phyloP scores from a whole-genome alignment of 2,113 vertebrate genomes.

The Serilophus lunatus region DNA sequence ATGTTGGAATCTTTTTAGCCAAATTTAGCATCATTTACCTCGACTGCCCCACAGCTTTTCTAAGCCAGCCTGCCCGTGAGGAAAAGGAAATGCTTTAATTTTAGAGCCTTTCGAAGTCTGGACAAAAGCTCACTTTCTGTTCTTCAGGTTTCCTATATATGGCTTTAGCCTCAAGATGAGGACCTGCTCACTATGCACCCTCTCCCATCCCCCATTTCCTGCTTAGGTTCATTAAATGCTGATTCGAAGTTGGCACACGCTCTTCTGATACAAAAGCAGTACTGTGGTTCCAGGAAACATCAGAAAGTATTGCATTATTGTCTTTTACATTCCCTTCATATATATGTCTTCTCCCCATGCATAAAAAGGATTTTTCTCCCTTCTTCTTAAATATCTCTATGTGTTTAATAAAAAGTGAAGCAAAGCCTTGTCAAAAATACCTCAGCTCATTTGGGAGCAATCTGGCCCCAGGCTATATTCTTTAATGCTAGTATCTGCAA shows the following conservation, averaged over 20 bases:
- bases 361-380: neutral
- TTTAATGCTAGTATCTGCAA: constrained; percentile 1
- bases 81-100: constrained; percentile 57
- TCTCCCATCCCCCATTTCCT: constrained; percentile 82
- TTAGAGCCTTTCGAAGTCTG: constrained; percentile 3
- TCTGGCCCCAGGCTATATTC: neutral
- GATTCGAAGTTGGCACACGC: constrained; percentile 73
- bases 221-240: constrained; percentile 81
- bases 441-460: neutral
- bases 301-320: constrained; percentile 73
- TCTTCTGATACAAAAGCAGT: constrained; percentile 78
- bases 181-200: constrained; percentile 68
- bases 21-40: constrained; percentile 13
- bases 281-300: constrained; percentile 70
- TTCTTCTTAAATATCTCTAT: constrained; percentile 13
- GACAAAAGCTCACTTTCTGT: constrained; percentile 78
- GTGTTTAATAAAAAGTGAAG: constrained; percentile 22
- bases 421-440: neutral
- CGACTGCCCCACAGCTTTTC: neutral
- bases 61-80: neutral
- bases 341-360: constrained; percentile 52
- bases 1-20: neutral
- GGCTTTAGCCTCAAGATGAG: constrained; percentile 76
- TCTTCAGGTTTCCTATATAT: constrained; percentile 72
- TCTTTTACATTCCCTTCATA: constrained; percentile 67